Conservation (phyloP, 2,888 invertebrate species). For the Acleris emargana region DNA sequence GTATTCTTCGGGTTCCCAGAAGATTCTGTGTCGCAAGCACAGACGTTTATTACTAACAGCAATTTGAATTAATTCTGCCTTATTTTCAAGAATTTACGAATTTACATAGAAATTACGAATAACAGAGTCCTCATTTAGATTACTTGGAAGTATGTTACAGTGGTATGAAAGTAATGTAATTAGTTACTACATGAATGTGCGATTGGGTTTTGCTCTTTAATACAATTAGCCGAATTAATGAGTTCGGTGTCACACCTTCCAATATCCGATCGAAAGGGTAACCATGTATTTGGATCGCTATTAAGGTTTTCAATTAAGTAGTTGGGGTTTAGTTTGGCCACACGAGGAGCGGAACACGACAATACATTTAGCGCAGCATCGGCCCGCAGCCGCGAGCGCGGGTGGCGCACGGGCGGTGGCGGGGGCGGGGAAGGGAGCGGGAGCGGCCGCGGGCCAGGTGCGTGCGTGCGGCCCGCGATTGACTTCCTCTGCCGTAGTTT, state of each 20-base stretch:
- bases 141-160: neutral
- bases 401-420: slow-evolving; percentile 47
- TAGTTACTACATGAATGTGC: slow-evolving; percentile 19
- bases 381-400: slow-evolving; percentile 36
- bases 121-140: slow-evolving; percentile 16
- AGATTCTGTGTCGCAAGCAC: slow-evolving; percentile 76
- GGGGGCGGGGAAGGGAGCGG: slow-evolving; percentile 51
- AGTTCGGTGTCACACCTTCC: slow-evolving; percentile 58
- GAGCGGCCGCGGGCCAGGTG: slow-evolving; percentile 44
- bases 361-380: slow-evolving; percentile 70
- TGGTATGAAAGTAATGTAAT: neutral
- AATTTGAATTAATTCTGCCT: slow-evolving; percentile 76
- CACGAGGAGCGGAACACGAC: slow-evolving; percentile 74
- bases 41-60: slow-evolving; percentile 77
- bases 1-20: slow-evolving; percentile 81
- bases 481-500: slow-evolving; percentile 73
- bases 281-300: slow-evolving; percentile 73
- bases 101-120: slow-evolving; percentile 37
- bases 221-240: slow-evolving; percentile 55
- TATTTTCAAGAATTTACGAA: slow-evolving; percentile 51
- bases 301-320: slow-evolving; percentile 81
- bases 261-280: slow-evolving; percentile 74
- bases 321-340: slow-evolving; percentile 76
- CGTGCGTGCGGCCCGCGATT: slow-evolving; percentile 54
- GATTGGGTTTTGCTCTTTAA: slow-evolving; percentile 23